Conservation (phyloP, 2,888 invertebrate genomes). For the Actias luna region DNA sequence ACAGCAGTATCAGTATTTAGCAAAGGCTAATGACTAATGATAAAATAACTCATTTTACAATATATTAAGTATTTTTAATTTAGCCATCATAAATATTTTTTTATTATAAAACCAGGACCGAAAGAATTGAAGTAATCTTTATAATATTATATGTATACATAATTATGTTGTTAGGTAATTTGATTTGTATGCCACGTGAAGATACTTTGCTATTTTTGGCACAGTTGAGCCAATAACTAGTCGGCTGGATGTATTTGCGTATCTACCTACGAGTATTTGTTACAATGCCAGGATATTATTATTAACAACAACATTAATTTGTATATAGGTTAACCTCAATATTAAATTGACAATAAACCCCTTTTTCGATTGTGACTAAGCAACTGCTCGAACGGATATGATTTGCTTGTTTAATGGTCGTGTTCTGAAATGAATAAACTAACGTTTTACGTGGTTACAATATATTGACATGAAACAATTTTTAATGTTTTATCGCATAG, state of each 20-base stretch:
- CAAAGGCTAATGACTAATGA: background rate
- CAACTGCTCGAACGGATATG: slow-evolving; percentile 2
- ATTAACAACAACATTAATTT: slow-evolving; percentile 2
- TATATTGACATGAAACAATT: background rate
- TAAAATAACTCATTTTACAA: background rate
- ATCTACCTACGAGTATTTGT: background rate
- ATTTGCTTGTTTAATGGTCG: background rate
- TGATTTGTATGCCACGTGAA: slow-evolving; percentile 15
- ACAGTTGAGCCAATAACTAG: slow-evolving; percentile 9
- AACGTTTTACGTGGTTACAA: background rate
- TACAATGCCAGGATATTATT: slow-evolving; percentile 2
- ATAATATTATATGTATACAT: background rate
- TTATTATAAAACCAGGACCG: background rate
- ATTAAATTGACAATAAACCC: slow-evolving; percentile 7
- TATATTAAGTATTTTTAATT: background rate
- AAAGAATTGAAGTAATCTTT: background rate
- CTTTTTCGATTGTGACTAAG: slow-evolving; percentile 4
- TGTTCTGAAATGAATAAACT: background rate
- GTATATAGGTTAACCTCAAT: slow-evolving; percentile 9
- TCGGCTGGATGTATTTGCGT: background rate
- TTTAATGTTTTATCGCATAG: background rate
- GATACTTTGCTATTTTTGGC: slow-evolving; percentile 11
- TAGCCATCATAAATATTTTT: no score
- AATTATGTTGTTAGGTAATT: slow-evolving; percentile 8
- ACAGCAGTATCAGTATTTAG: background rate